Evolutionary conservation across 2,113 vertebrate genomes (phyloP).

Genomic region (Nycticorax nycticorax): DNA sequence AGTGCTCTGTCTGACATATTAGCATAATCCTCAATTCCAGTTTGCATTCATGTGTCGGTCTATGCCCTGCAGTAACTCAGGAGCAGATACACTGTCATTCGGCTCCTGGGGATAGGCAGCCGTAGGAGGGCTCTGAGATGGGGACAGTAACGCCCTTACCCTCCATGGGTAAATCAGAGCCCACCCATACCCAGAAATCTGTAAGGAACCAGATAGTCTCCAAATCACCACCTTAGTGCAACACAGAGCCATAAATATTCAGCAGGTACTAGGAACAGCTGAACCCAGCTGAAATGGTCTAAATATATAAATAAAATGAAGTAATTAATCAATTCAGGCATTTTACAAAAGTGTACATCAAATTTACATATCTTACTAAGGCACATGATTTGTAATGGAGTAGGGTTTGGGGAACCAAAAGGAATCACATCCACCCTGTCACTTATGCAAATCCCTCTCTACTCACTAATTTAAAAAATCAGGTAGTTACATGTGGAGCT

Average conservation of each 20-base stretch:
- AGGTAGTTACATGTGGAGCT: background rate
- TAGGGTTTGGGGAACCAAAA: background rate
- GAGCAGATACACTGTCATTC: background rate
- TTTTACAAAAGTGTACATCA: background rate
- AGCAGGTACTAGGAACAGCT: background rate
- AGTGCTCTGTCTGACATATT: background rate
- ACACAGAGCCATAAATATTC: background rate
- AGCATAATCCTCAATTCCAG: background rate
- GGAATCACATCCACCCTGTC: background rate
- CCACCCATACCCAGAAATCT: background rate
- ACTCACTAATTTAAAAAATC: background rate
- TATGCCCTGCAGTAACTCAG: background rate
- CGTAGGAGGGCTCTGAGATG: background rate
- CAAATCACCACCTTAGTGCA: background rate
- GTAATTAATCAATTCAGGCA: background rate
- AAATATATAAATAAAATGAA: background rate
- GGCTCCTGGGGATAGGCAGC: background rate
- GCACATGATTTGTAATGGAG: background rate
- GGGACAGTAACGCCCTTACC: background rate
- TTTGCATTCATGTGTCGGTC: background rate
- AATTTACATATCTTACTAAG: background rate
- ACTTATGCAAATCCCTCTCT: background rate
- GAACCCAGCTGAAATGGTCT: background rate
- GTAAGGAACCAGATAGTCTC: background rate
- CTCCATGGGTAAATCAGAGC: background rate